phyloP scores from a whole-genome alignment of 2,797 vertebrate genomes.

The Syngnathus acus region DNA sequence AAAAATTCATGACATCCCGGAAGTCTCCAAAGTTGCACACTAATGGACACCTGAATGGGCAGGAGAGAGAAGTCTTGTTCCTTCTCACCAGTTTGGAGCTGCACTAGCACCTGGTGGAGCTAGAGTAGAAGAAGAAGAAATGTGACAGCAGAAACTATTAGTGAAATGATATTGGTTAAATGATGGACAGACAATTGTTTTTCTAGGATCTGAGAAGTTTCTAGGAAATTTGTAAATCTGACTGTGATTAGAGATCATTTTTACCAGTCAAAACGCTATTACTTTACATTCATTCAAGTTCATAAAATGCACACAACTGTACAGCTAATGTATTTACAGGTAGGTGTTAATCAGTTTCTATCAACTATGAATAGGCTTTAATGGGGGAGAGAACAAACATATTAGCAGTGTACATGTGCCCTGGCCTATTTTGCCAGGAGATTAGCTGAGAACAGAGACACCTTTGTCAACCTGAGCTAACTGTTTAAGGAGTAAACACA shows the following conservation, averaged over 20 bases:
- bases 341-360: background rate
- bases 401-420: conserved; percentile 22
- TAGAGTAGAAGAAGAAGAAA: conserved; percentile 40
- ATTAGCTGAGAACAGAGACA: conserved; percentile 56
- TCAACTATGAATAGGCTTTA: conserved; percentile 6
- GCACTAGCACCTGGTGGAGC: conserved; percentile 98
- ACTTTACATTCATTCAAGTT: background rate
- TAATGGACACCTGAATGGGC: conserved; percentile 96
- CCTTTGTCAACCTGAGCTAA: conserved; percentile 56
- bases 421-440: conserved; percentile 36
- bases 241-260: background rate
- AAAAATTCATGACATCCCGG: conserved; percentile 97
- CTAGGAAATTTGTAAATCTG: background rate
- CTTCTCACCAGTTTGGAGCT: conserved; percentile 93
- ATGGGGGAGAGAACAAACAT: conserved; percentile 18
- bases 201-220: background rate
- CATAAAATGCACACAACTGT: background rate
- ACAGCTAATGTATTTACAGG: background rate
- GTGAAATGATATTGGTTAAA: background rate
- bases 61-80: conserved; percentile 89
- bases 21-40: conserved; percentile 96
- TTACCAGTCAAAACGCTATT: background rate
- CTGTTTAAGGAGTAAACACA: conserved; percentile 23
- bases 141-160: background rate
- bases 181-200: background rate